Evolutionary conservation across 1,140 invertebrate species (phyloP).

Genomic region (Caerostris darwini): DNA sequence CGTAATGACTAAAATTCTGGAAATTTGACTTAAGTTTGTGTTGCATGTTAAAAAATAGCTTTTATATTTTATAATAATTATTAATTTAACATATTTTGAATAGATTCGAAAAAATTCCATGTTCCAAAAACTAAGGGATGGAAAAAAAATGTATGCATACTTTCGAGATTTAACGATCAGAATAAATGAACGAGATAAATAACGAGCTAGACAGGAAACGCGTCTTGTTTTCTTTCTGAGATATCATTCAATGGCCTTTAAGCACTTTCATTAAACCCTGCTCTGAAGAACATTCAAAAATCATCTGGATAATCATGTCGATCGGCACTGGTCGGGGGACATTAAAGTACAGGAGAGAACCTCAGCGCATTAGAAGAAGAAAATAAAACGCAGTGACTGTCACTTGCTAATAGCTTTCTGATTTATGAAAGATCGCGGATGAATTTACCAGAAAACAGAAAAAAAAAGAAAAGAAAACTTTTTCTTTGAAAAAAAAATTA

Average conservation of each 20-base stretch:
- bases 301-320: neutral
- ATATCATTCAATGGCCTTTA: neutral
- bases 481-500: neutral
- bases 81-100: neutral
- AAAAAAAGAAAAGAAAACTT: neutral
- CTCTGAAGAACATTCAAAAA: neutral
- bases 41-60: too few relatives aligned
- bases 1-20: neutral
- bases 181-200: neutral
- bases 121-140: too few relatives aligned
- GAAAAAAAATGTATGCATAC: neutral
- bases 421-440: conserved; percentile 1
- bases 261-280: neutral
- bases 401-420: conserved; percentile 24
- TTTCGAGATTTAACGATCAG: neutral
- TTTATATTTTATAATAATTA: too few relatives aligned
- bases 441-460: neutral
- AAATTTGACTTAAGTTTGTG: too few relatives aligned
- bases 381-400: neutral
- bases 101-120: too few relatives aligned
- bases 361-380: neutral
- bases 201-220: neutral
- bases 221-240: neutral
- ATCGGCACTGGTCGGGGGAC: neutral
- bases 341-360: neutral